Conservation (phyloP, 2,888 invertebrate genomes). For the Tipula unca region DNA sequence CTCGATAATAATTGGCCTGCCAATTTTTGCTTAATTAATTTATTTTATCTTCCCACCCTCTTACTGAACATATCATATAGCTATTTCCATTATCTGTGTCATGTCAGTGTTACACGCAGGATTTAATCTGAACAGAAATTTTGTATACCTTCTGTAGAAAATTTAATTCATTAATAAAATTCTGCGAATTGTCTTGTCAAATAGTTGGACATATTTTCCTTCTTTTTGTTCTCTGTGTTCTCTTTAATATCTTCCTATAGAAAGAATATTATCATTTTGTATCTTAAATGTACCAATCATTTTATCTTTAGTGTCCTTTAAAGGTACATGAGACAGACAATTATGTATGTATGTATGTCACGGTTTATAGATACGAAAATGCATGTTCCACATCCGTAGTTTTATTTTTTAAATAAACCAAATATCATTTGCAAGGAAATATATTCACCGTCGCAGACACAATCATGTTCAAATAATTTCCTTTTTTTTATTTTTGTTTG, state of each 20-base stretch:
- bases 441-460: too few relatives aligned
- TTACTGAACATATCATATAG: background rate
- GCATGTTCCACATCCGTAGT: background rate
- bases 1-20: background rate
- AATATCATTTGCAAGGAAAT: background rate
- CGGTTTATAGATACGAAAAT: too few relatives aligned
- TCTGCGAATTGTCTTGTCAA: background rate
- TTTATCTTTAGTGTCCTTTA: background rate
- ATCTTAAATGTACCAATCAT: background rate
- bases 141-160: background rate
- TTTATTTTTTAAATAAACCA: background rate
- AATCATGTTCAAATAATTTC: too few relatives aligned
- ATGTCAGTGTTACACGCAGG: background rate
- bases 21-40: background rate
- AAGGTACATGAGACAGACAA: too few relatives aligned
- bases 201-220: background rate
- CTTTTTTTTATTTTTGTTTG: too few relatives aligned
- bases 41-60: background rate
- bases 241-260: background rate
- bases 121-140: background rate
- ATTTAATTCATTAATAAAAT: background rate
- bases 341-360: too few relatives aligned
- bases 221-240: background rate
- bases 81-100: background rate
- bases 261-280: background rate